Base-by-base conservation (phyloP, 2,113 vertebrate species). In the Leptobrachium leishanense region DNA sequence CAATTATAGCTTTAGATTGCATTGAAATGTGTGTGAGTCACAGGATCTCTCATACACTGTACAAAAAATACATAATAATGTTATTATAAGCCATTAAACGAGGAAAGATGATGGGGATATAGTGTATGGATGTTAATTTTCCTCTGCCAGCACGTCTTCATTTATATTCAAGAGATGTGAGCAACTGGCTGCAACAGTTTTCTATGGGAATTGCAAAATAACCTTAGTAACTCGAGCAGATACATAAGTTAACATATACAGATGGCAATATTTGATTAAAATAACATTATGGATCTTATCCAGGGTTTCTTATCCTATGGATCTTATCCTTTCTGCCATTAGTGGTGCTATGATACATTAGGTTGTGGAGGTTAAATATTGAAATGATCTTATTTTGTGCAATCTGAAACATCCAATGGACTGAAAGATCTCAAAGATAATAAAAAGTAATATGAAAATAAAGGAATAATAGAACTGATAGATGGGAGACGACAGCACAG, bases 81-180 rank as follows among this genome's bases (percentile, higher is more conserved):
- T 88, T 85, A 83, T 76, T 82, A 69, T 86, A 87, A 76, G 89
- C 84, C 87, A 87, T 84, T 88, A 92, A 84, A n/a, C n/a, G n/a
- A n/a, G n/a, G n/a, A n/a, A n/a, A n/a, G n/a, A 42, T 12, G 12
- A 13, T 46, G 13, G 31, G 64, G n/a, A 50, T 74, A n/a, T n/a
- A 67, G 7, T 44, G 40, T 55, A 59, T 57, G 46, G 15, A 55
- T 55, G 15, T 64, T 66, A 31, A 46, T 57, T 67, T 54, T 2
- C 59, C 81, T 84, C 91, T 93, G 92, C 84, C 68, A 84, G 72
- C 83, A 81, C 92, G 90, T 86, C 89, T 91, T 93, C 93, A 92
- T 90, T 82, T 85, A 86, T 84, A 86, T 85, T 86, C 88, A 84
- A 72, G 84, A 43, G 53, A 69, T 69, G 82, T 82, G 78, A 80